phyloP scores from a whole-genome alignment of 2,797 vertebrate genomes.

The Pelodytes ibericus region DNA sequence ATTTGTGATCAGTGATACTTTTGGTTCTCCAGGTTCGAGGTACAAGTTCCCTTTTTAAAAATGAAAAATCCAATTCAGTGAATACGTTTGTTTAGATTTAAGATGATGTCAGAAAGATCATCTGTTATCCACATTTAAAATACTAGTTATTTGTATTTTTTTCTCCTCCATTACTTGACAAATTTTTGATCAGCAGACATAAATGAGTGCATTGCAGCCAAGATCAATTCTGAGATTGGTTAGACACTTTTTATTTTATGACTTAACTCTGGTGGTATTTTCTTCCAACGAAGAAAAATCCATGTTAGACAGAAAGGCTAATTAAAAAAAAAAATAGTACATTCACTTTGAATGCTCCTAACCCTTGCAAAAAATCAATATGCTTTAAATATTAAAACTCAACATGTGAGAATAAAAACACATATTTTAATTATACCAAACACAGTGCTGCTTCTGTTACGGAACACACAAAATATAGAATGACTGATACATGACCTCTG shows the following conservation, averaged over 20 bases:
- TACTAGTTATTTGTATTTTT: background rate
- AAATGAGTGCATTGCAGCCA: background rate
- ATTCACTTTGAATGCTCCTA: background rate
- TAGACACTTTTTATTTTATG: background rate
- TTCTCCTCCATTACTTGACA: background rate
- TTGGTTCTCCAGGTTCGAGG: too few species aligned
- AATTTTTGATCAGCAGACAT: background rate
- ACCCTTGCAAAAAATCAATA: background rate
- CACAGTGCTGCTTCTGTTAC: slow-evolving; percentile 30
- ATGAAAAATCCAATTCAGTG: too few species aligned
- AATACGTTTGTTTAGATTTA: too few species aligned
- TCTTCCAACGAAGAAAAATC: background rate
- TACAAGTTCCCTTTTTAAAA: too few species aligned
- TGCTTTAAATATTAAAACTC: background rate
- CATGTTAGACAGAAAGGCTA: background rate
- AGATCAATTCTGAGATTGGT: background rate
- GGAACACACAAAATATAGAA: slow-evolving; percentile 10
- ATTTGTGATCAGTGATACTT: too few species aligned
- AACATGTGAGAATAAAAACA: background rate
- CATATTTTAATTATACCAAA: slow-evolving; percentile 1
- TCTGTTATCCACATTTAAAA: background rate
- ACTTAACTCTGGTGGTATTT: background rate
- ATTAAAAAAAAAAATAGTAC: background rate
- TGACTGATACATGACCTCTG: slow-evolving; percentile 7
- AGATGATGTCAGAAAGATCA: too few species aligned